A percentile compares a stretch with the other conserved stretches of the same genome.
phyloP scores from a whole-genome alignment of 2,797 vertebrate genomes.

The Cuculus canorus region DNA sequence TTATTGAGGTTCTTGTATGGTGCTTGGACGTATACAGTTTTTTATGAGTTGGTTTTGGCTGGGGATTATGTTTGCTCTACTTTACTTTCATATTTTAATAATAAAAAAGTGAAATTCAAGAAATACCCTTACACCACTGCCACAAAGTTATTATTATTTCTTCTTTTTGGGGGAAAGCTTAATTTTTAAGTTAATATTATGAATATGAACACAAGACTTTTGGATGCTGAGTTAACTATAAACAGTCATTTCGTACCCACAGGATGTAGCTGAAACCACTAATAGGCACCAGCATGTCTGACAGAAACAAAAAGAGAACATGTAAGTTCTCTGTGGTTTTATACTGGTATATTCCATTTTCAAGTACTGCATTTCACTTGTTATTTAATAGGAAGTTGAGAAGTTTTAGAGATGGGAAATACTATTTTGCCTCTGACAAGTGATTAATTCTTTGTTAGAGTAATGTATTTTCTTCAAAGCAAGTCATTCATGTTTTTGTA shows the following conservation, averaged over 20 bases:
- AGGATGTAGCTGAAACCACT: background rate
- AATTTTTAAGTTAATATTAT: background rate
- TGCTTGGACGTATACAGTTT: background rate
- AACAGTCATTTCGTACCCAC: background rate
- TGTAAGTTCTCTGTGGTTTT: background rate
- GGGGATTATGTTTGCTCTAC: background rate
- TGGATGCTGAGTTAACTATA: background rate
- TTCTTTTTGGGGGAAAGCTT: background rate
- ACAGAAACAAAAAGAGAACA: background rate
- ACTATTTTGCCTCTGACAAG: background rate
- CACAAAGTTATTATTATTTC: background rate
- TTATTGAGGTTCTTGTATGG: background rate
- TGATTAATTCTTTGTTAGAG: background rate
- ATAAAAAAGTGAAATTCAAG: background rate
- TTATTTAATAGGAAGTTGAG: background rate
- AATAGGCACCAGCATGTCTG: background rate
- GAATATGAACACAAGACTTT: background rate
- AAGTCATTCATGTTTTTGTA: background rate
- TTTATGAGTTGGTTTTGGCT: background rate
- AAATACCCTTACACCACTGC: background rate
- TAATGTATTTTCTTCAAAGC: background rate
- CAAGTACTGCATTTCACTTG: background rate
- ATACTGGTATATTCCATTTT: background rate
- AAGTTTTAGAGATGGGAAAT: background rate
- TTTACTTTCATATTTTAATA: background rate